Evolutionary conservation across 2,888 invertebrate genomes (phyloP), one percentile per base, ranked within the genome.

Genomic region (Nebria salina): DNA sequence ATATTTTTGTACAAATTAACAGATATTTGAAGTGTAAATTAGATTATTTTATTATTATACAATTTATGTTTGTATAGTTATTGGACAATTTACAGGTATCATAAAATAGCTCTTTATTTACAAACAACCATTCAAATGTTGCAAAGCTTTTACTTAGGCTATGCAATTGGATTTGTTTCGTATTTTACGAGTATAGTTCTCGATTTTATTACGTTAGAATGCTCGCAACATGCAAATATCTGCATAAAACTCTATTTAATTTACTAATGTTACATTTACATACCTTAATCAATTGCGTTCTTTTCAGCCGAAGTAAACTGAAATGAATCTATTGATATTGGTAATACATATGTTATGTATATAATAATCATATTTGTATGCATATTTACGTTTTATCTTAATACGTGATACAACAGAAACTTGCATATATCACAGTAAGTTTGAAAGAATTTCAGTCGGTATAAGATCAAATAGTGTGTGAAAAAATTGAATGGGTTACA

Each of bases 221-320:
- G 54, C 54, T 54, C 54, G 54, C 54, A 54, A 54, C 8, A 54
- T 54, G 54, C 54, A 54, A 3, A 54, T 54, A 6, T 13, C 54
- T 54, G 13, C 54, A 54, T 54, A 0, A 6, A 43, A 43, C 54
- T 8, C 13, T 54, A 54, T 54, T 8, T 54, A 54, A 54, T 54
- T 54, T 54, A 54, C 54, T 54, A 54, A 54, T 54, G 54, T 54
- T 54, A 54, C 54, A 54, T 54, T 54, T 54, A 54, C 54, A 54
- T 54, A 2, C 4, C 54, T 13, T 54, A 54, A 8, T 54, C 54
- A 13, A 54, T 2, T 54, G 4, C 7, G 6, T 54, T 11, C 2
- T 54, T 54, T 54, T 54, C 54, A 54, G 25, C 15, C 2, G n/a
- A 15, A 68, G 68, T 68, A 25, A 25, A 68, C 25, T 68, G 1